Evolutionary conservation across 2,797 vertebrate species (phyloP).

Genomic region (Clarias fuscus): DNA sequence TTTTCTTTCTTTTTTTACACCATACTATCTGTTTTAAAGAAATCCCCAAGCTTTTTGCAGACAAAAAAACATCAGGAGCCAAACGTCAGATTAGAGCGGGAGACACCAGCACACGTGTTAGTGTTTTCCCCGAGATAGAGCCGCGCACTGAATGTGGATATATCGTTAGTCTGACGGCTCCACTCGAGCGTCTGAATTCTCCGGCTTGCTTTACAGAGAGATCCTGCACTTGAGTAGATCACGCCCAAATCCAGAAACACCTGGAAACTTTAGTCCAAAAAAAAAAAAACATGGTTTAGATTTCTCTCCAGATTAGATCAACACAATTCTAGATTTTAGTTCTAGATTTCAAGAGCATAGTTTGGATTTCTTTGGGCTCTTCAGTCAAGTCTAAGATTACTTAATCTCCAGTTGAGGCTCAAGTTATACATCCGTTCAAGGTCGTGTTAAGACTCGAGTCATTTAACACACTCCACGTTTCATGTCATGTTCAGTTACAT

Average conservation of each 20-base stretch:
- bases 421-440: not conserved
- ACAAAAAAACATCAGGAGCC: slow-evolving; percentile 64
- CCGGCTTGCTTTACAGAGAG: not conserved
- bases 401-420: not conserved
- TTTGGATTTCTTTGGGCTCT: not conserved
- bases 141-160: slow-evolving; percentile 66
- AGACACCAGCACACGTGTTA: slow-evolving; percentile 67
- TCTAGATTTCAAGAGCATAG: not conserved
- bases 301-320: not conserved
- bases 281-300: not conserved
- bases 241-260: not conserved
- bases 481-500: not conserved
- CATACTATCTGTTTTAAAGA: not conserved
- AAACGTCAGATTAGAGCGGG: slow-evolving; percentile 66
- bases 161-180: slow-evolving; percentile 68
- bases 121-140: slow-evolving; percentile 64
- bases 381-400: not conserved
- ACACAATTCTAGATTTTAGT: not conserved
- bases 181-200: slow-evolving; percentile 51
- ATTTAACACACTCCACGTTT: not conserved
- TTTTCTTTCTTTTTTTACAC: not conserved
- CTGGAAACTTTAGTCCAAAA: not conserved
- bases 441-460: not conserved
- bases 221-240: not conserved
- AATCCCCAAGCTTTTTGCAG: not conserved